A percentile compares a stretch with the other conserved stretches of the same genome.
Conservation (phyloP, 2,888 invertebrate genomes). For the Rhingia rostrata region DNA sequence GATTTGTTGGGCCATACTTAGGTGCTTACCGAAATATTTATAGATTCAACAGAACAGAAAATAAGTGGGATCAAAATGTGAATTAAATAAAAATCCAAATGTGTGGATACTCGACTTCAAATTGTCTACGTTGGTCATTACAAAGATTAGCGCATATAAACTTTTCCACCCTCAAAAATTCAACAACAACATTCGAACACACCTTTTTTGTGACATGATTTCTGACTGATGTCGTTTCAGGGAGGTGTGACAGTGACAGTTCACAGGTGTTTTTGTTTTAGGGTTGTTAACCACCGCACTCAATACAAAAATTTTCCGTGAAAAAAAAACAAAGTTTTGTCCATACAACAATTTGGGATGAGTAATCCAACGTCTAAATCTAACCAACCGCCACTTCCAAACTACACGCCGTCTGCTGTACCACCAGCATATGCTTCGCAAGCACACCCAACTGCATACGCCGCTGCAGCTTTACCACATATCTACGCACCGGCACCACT, state of each 20-base stretch:
- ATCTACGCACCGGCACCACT: slow-evolving; percentile 6
- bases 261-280: not conserved
- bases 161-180: too few species aligned
- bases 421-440: not conserved
- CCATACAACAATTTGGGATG: not conserved
- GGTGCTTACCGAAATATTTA: too few species aligned
- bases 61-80: too few species aligned
- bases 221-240: not conserved
- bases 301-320: not conserved
- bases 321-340: not conserved
- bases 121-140: too few species aligned
- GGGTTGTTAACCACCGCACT: not conserved
- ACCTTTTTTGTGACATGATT: not conserved
- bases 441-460: slow-evolving; percentile 10
- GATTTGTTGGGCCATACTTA: too few species aligned
- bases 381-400: slow-evolving; percentile 4
- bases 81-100: too few species aligned
- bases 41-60: too few species aligned
- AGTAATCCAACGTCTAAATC: slow-evolving; percentile 51
- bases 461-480: not conserved
- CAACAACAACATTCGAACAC: not conserved
- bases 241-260: not conserved
- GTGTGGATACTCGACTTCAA: too few species aligned
- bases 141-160: too few species aligned
- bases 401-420: not conserved